Conservation (phyloP, 1,140 invertebrate species). For the Monochamus saltuarius region DNA sequence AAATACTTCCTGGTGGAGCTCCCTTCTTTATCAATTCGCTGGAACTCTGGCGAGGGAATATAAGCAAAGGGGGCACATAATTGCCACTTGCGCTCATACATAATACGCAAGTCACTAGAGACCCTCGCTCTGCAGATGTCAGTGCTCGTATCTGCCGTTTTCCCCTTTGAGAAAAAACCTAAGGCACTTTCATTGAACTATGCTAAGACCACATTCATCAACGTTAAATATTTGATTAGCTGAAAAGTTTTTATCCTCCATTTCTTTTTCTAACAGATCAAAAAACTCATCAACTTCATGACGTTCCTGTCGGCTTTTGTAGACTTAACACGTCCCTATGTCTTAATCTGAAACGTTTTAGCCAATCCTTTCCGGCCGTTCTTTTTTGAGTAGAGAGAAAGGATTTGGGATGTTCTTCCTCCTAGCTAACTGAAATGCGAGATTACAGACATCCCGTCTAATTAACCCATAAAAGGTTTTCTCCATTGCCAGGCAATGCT, state of each 20-base stretch:
- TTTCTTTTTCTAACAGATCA: slow-evolving; percentile 16
- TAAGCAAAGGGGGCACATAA: slow-evolving; percentile 48
- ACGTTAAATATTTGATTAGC: slow-evolving; percentile 8
- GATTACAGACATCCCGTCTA: slow-evolving; percentile 16
- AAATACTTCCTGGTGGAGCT: slow-evolving; percentile 42
- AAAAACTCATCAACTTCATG: slow-evolving; percentile 14
- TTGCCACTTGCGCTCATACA: slow-evolving; percentile 47
- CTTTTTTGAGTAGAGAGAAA: slow-evolving; percentile 17
- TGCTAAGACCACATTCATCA: not conserved
- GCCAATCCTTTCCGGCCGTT: slow-evolving; percentile 18
- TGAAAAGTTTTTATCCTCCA: slow-evolving; percentile 14
- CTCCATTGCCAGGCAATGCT: slow-evolving; percentile 12
- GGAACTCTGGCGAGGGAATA: slow-evolving; percentile 46
- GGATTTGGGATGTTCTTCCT: slow-evolving; percentile 11
- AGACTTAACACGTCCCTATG: slow-evolving; percentile 1
- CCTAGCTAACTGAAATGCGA: slow-evolving; percentile 20
- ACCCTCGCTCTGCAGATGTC: slow-evolving; percentile 54
- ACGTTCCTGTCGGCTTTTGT: slow-evolving; percentile 8
- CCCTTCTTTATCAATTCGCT: slow-evolving; percentile 33
- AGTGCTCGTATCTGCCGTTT: slow-evolving; percentile 45
- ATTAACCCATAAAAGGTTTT: slow-evolving; percentile 8
- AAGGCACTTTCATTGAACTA: slow-evolving; percentile 5
- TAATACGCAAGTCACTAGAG: slow-evolving; percentile 39
- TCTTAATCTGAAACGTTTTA: slow-evolving; percentile 8
- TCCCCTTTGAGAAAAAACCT: not conserved